phyloP scores from a whole-genome alignment of 2,888 invertebrate genomes.

The Monopis laevigella region DNA sequence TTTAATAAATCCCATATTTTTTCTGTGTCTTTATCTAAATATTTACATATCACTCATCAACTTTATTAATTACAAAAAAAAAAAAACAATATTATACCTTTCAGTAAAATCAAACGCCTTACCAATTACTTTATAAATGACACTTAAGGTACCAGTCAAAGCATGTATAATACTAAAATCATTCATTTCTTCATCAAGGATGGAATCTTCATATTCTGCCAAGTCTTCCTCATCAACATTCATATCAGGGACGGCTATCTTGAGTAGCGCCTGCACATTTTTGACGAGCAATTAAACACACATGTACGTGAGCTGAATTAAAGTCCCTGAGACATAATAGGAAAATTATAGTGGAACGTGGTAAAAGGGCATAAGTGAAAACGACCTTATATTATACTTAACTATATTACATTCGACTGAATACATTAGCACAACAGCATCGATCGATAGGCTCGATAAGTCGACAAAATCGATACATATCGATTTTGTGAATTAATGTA shows the following conservation, averaged over 20 bases:
- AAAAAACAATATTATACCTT: neutral
- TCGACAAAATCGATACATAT: too few species aligned
- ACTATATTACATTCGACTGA: too few species aligned
- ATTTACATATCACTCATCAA: too few species aligned
- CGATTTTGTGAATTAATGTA: too few species aligned
- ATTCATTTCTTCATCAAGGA: conserved; percentile 39
- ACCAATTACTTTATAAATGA: conserved; percentile 21
- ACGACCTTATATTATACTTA: too few species aligned
- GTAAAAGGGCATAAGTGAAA: too few species aligned
- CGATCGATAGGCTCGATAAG: too few species aligned
- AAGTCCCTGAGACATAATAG: too few species aligned
- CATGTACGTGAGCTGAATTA: too few species aligned
- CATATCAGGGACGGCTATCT: conserved; percentile 53
- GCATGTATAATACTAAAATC: conserved; percentile 43
- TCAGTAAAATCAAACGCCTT: too few species aligned
- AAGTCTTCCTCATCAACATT: conserved; percentile 32
- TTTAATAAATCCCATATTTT: conserved; percentile 32
- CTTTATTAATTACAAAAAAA: neutral
- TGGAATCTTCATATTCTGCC: conserved; percentile 21
- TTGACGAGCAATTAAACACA: conserved; percentile 34
- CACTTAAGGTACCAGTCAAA: conserved; percentile 39
- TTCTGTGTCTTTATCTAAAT: neutral
- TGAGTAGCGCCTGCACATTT: conserved; percentile 48
- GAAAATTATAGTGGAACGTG: too few species aligned
- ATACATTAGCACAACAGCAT: too few species aligned